Evolutionary conservation across 2,888 invertebrate genomes (phyloP).

Genomic region (Tipula confusa): DNA sequence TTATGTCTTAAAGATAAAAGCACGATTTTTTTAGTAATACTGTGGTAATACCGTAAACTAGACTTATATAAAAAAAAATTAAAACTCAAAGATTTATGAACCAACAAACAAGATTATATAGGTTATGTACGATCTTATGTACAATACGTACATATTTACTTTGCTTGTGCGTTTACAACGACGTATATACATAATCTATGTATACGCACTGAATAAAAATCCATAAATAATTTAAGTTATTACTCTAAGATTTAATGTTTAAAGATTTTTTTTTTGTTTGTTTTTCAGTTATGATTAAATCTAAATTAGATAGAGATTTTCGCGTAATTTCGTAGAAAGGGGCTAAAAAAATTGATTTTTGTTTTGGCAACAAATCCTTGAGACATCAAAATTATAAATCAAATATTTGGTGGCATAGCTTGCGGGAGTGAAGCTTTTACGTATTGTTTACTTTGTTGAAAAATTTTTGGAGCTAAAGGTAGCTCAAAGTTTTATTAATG

Average conservation of each 20-base stretch:
- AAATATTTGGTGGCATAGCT: too few species aligned
- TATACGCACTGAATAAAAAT: too few species aligned
- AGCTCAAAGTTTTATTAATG: too few species aligned
- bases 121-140: background rate
- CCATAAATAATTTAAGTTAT: background rate
- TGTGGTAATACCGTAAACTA: background rate
- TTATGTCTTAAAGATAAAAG: conserved; percentile 7
- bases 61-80: background rate
- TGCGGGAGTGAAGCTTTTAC: too few species aligned
- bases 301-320: background rate
- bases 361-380: background rate
- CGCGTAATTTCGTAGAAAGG: background rate
- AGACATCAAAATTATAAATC: too few species aligned
- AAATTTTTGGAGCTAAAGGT: too few species aligned
- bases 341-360: background rate
- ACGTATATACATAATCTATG: background rate
- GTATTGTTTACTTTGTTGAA: too few species aligned
- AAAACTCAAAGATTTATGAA: conserved; percentile 12
- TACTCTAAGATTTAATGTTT: background rate
- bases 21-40: background rate
- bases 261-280: background rate
- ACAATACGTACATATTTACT: background rate
- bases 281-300: background rate
- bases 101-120: conserved; percentile 12
- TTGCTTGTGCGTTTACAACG: background rate